Evolutionary conservation across 2,888 invertebrate species (phyloP).

Genomic region (Spisula subtruncata): DNA sequence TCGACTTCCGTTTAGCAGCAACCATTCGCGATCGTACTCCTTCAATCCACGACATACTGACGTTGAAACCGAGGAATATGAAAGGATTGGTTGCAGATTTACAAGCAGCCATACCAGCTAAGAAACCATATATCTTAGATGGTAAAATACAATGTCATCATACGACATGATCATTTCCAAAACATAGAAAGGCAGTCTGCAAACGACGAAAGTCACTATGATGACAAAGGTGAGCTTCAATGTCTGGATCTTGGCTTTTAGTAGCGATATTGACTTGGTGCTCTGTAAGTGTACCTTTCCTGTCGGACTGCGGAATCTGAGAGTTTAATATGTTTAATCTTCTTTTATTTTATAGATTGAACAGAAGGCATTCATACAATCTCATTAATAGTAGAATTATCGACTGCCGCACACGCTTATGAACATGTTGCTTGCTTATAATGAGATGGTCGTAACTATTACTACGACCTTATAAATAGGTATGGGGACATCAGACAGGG

Average conservation of each 20-base stretch:
- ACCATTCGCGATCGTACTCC: slow-evolving; percentile 54
- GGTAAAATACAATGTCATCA: slow-evolving; percentile 79
- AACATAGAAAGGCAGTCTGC: slow-evolving; percentile 85
- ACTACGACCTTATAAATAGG: too few species aligned
- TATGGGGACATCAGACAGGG: too few species aligned
- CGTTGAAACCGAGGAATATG: slow-evolving; percentile 86
- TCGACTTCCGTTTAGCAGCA: slow-evolving; percentile 49
- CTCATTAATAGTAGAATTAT: too few species aligned
- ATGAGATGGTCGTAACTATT: too few species aligned
- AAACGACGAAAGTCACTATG: slow-evolving; percentile 82
- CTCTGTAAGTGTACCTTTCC: slow-evolving; percentile 85
- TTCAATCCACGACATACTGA: slow-evolving; percentile 71
- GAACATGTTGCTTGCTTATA: too few species aligned
- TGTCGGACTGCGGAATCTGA: slow-evolving; percentile 70
- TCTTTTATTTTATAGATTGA: too few species aligned
- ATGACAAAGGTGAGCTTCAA: slow-evolving; percentile 87
- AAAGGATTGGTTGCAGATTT: slow-evolving; percentile 87
- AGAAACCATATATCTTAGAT: slow-evolving; percentile 76
- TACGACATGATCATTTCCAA: slow-evolving; percentile 86
- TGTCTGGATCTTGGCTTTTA: slow-evolving; percentile 87
- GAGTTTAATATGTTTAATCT: too few species aligned
- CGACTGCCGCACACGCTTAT: too few species aligned
- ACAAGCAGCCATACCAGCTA: slow-evolving; percentile 85
- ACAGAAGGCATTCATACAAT: too few species aligned
- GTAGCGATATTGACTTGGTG: slow-evolving; percentile 67